Conservation (phyloP, 2,797 vertebrate genomes). For the Aphelocoma californica region DNA sequence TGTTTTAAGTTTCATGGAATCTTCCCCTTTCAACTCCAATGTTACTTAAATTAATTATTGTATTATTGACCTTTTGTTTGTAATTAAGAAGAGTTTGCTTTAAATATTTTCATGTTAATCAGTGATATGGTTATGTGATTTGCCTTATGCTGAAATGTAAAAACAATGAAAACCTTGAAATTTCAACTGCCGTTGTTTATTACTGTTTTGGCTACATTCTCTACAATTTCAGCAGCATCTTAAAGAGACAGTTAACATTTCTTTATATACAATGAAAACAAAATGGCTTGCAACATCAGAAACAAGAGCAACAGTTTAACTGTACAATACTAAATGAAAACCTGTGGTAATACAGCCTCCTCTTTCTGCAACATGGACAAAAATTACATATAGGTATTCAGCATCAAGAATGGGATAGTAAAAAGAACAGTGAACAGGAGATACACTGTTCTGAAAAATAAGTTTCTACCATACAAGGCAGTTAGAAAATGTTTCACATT, state of each 20-base stretch:
- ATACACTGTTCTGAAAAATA: constrained; percentile 73
- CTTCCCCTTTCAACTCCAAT: neutral
- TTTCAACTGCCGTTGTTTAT: constrained; percentile 85
- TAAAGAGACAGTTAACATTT: constrained; percentile 82
- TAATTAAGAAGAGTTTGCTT: neutral
- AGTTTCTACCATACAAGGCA: constrained; percentile 79
- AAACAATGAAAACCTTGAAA: constrained; percentile 67
- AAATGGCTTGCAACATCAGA: constrained; percentile 82
- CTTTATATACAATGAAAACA: constrained; percentile 83
- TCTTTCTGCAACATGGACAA: constrained; percentile 77
- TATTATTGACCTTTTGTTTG: neutral
- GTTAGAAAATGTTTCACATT: constrained; percentile 82
- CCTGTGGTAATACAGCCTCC: constrained; percentile 75
- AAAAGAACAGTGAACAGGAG: constrained; percentile 72
- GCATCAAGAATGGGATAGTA: constrained; percentile 75
- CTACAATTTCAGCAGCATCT: constrained; percentile 90
- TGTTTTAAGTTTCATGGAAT: neutral
- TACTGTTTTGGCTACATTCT: constrained; percentile 87
- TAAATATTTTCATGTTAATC: neutral
- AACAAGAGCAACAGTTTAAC: constrained; percentile 80
- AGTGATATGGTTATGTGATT: neutral
- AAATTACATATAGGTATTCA: constrained; percentile 78
- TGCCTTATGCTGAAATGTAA: constrained; percentile 23
- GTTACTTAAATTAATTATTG: neutral
- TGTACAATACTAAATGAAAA: constrained; percentile 81